A percentile compares a stretch with the other conserved stretches of the same genome.
Conservation (phyloP, 2,797 vertebrate genomes). For the Danio choprae region DNA sequence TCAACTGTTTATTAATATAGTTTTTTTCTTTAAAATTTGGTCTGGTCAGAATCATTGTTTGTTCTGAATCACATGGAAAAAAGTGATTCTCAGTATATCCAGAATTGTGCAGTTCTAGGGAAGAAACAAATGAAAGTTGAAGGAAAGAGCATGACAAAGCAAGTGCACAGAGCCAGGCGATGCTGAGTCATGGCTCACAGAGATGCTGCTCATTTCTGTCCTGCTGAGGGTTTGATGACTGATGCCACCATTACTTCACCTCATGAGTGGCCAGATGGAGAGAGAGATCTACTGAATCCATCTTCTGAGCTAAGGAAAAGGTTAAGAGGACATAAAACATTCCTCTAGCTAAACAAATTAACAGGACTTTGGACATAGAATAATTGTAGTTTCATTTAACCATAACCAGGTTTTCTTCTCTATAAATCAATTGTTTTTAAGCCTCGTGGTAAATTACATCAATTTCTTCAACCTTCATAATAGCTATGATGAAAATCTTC, state of each 20-base stretch:
- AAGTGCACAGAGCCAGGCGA: neutral
- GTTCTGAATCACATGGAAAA: too few relatives aligned
- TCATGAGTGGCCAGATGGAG: constrained; percentile 24
- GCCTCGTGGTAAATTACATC: neutral
- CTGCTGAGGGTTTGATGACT: constrained; percentile 21
- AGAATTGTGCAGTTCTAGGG: too few relatives aligned
- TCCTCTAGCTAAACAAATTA: neutral
- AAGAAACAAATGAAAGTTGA: neutral
- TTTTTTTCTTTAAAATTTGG: too few relatives aligned
- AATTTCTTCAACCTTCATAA: neutral
- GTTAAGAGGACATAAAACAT: constrained; percentile 4
- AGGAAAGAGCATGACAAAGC: constrained; percentile 7
- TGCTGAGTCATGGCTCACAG: constrained; percentile 19
- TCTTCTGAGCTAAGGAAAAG: neutral
- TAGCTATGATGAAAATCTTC: neutral
- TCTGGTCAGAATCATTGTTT: too few relatives aligned
- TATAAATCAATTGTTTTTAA: neutral
- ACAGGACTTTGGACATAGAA: neutral
- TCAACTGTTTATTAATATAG: too few relatives aligned
- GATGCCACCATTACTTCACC: neutral
- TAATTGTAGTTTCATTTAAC: neutral
- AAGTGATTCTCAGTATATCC: neutral
- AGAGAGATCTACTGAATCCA: neutral
- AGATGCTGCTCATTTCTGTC: constrained; percentile 18
- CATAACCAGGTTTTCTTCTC: neutral